Evolutionary conservation across 2,113 vertebrate genomes (phyloP).

Genomic region (Xenus cinereus): DNA sequence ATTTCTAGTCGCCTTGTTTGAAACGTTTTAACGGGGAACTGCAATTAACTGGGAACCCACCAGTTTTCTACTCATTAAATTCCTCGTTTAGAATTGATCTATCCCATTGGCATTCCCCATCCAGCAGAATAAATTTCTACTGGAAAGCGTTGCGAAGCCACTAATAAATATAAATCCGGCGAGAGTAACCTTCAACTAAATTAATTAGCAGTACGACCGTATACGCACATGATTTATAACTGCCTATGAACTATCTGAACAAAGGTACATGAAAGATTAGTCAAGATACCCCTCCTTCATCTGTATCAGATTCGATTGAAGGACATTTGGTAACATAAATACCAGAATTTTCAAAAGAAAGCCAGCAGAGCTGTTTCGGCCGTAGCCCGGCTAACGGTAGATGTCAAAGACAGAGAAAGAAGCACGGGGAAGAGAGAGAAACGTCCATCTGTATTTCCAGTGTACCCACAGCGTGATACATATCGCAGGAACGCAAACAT

Average conservation of each 20-base stretch:
- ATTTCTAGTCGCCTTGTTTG: constrained; percentile 61
- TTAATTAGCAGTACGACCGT: background rate
- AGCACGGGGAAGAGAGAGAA: background rate
- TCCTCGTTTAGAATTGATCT: background rate
- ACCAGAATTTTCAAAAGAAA: background rate
- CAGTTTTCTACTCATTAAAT: background rate
- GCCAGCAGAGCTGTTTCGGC: background rate
- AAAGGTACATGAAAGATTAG: background rate
- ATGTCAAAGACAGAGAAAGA: background rate
- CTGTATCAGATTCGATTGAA: background rate
- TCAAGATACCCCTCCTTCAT: background rate
- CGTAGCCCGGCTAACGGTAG: background rate
- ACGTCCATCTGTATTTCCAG: background rate
- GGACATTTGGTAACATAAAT: background rate
- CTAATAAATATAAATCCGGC: background rate
- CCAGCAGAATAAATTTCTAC: background rate
- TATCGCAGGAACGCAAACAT: background rate
- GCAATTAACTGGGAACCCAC: constrained; percentile 7
- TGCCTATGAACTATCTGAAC: background rate
- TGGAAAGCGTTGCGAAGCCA: background rate
- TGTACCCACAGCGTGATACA: background rate
- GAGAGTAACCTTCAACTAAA: background rate
- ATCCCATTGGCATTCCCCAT: background rate
- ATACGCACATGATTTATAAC: background rate
- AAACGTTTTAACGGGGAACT: constrained; percentile 65